Conservation (phyloP, 2,113 vertebrate species). For the Conger conger region DNA sequence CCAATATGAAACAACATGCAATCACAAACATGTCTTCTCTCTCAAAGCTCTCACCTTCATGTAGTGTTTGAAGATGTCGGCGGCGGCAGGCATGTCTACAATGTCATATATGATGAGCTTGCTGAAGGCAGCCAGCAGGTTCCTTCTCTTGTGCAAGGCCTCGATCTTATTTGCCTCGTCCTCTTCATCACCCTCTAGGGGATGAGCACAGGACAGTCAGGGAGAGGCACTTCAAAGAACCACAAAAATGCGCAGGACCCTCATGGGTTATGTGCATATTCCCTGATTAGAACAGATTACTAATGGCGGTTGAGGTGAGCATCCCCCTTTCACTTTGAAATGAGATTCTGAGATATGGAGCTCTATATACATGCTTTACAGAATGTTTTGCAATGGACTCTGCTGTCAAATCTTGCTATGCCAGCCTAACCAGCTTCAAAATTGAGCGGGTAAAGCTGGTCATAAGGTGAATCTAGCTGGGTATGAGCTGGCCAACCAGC, state of each 20-base stretch:
- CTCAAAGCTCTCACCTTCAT: slow-evolving; percentile 83
- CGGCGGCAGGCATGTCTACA: slow-evolving; percentile 96
- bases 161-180: slow-evolving; percentile 99
- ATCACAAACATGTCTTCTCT: not conserved
- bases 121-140: slow-evolving; percentile 93
- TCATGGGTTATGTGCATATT: not conserved
- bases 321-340: no score
- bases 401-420: no score
- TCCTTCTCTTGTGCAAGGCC: slow-evolving; percentile 96
- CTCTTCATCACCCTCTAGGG: slow-evolving; percentile 92
- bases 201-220: not conserved
- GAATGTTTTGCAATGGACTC: no score
- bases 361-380: no score
- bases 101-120: slow-evolving; percentile 98
- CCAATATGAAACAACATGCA: not conserved
- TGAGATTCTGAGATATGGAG: no score
- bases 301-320: no score
- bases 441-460: no score
- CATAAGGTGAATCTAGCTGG: no score
- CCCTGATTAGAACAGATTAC: no score
- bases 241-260: not conserved
- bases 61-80: slow-evolving; percentile 99
- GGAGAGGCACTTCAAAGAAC: not conserved
- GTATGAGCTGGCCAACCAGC: no score
- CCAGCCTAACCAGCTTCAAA: no score